These are phyloP conservation scores for Limnodromus scolopaceus DNA, from an alignment of 2,797 vertebrate species.

Conservation along the genomic window DNA sequence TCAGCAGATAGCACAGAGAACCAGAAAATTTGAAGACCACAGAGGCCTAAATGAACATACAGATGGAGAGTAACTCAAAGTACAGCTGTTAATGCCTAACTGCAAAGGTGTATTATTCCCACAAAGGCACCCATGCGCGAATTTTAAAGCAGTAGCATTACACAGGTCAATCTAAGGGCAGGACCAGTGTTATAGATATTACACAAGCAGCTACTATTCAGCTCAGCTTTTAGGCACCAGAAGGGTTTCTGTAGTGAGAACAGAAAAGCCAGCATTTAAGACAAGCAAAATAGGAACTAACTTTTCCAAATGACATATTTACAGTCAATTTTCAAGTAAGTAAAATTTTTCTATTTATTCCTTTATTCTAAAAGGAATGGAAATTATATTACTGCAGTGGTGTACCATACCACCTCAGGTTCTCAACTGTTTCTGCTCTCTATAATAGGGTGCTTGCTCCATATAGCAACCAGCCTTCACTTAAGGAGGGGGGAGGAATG, in stretches of 20 bases:
- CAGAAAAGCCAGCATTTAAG: neutral
- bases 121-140: neutral
- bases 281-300: neutral
- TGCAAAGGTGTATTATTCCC: neutral
- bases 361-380: neutral
- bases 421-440: neutral
- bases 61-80: neutral
- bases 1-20: neutral
- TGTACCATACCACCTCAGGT: neutral
- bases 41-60: neutral
- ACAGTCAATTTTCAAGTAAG: neutral
- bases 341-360: neutral
- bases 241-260: neutral
- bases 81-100: slow-evolving; percentile 41
- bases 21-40: neutral
- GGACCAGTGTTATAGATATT: neutral
- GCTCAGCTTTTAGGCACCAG: neutral
- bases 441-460: neutral
- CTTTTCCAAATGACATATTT: neutral
- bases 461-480: neutral
- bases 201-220: neutral
- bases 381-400: neutral
- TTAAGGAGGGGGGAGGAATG: neutral
- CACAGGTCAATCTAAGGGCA: slow-evolving; percentile 16
- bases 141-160: neutral